Percentiles rank a stretch among this genome's conserved stretches.
Conservation (phyloP, 2,113 vertebrate genomes). For the Calidris pugnax region DNA sequence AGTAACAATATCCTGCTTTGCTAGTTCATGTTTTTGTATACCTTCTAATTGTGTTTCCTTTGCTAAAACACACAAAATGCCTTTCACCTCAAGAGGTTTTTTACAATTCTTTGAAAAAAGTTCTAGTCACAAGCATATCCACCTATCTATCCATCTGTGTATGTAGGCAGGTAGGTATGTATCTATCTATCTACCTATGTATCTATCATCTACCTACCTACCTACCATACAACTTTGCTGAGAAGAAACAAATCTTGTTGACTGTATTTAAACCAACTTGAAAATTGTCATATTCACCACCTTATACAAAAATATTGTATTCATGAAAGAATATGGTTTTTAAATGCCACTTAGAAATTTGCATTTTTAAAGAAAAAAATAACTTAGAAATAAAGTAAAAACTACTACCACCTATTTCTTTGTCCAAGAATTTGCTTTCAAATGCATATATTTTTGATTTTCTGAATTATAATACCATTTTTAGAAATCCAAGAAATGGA, state of each 20-base stretch:
- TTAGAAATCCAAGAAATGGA: not conserved
- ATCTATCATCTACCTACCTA: not conserved
- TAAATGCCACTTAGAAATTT: not conserved
- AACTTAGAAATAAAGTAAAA: not conserved
- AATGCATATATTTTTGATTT: not conserved
- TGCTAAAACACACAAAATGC: not conserved
- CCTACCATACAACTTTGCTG: not conserved
- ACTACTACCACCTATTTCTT: not conserved
- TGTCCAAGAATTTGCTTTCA: not conserved
- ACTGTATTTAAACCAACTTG: not conserved
- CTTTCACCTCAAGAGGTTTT: not conserved
- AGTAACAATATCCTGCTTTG: not conserved
- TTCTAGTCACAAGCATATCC: not conserved
- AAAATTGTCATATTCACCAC: not conserved
- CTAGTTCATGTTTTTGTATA: not conserved
- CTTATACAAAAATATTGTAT: not conserved
- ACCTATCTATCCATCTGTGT: not conserved
- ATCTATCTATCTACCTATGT: not conserved
- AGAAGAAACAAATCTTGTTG: not conserved
- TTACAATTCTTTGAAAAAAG: not conserved
- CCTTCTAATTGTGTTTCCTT: not conserved
- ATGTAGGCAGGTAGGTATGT: no score
- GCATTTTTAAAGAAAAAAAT: not conserved
- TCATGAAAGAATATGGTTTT: not conserved
- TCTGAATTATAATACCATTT: not conserved